phyloP scores from a whole-genome alignment of 2,113 vertebrate genomes.

The Holacanthus passer region DNA sequence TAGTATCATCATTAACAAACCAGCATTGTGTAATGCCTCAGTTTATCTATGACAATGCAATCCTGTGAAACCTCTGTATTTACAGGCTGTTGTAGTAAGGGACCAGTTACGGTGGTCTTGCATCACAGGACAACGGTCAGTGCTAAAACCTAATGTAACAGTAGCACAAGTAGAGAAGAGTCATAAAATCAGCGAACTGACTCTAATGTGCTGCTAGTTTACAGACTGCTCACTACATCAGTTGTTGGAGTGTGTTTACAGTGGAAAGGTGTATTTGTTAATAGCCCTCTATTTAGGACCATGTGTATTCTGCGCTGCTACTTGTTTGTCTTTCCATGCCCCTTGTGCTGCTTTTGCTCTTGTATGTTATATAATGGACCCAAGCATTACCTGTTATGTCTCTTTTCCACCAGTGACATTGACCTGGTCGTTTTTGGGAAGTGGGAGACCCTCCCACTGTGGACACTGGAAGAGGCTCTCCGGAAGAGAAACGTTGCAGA shows the following conservation, averaged over 20 bases:
- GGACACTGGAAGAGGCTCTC: constrained; percentile 97
- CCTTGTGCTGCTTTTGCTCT: background rate
- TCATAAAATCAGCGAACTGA: background rate
- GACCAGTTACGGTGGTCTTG: background rate
- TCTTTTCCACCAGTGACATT: constrained; percentile 88
- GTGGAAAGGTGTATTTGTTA: background rate
- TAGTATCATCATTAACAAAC: background rate
- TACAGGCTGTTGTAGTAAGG: background rate
- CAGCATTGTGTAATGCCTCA: background rate
- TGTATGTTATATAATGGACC: background rate
- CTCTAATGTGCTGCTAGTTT: background rate
- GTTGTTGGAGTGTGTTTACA: background rate
- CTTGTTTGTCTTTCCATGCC: background rate
- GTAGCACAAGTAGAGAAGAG: too few species aligned
- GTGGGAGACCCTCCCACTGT: constrained; percentile 96
- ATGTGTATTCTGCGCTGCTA: background rate
- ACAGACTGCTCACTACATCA: too few species aligned
- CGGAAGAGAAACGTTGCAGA: constrained; percentile 95
- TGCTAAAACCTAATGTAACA: background rate
- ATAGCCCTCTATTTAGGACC: too few species aligned
- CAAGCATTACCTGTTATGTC: background rate
- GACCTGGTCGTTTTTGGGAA: constrained; percentile 98
- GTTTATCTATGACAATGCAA: background rate
- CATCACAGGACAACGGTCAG: background rate
- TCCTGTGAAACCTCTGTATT: background rate